Evolutionary conservation across 2,113 vertebrate species (phyloP), one percentile per base, ranked within the genome.

Genomic region (Indicator maculatus): DNA sequence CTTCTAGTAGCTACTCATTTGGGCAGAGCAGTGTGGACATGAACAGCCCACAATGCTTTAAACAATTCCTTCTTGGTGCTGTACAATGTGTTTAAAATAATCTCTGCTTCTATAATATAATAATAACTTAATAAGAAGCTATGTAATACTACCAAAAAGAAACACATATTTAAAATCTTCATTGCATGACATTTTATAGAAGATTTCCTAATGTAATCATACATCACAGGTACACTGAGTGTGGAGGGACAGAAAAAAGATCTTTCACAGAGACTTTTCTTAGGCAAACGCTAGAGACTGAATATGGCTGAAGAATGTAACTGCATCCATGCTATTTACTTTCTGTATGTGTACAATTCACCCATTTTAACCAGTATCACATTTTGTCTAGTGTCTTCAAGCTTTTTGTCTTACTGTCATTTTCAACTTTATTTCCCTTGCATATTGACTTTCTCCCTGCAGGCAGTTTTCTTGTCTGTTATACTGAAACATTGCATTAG

Each of bases 91-190:
- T 65, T 89, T 86, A 81, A 80, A 38, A 55, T 52, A 28, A 33
- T 45, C 11, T 27, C 65, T 59, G 75, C 41, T 83, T 90, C 61
- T 81, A 56, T 82, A 90, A 91, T 89, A 66, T 60, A 73, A 91
- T 89, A 73, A 52, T 78, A 38, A 95, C 83, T 70, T 55, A 11
- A 85, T 88, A 60, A 85, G 45, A 50, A 96, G 86, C 72, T 74
- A 77, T 78, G 65, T 86, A 90, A 77, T 70, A 23, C 12, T 69
- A 70, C 8, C 12, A 58, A 38, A 76, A 64, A 73, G 71, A 73
- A 58, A 75, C 47, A 84, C 38, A 63, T 24, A 59, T 80, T 90
- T 64, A 20, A 56, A 58, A 65, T 77, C 93, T 93, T 87, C 59
- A 71, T 67, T 56, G 44, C 50, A 27, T 44, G 41, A 31, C 27